A percentile compares a stretch with the other conserved stretches of the same genome.
Evolutionary conservation across 1,140 invertebrate species (phyloP).

Genomic region (Sycobia sp.): DNA sequence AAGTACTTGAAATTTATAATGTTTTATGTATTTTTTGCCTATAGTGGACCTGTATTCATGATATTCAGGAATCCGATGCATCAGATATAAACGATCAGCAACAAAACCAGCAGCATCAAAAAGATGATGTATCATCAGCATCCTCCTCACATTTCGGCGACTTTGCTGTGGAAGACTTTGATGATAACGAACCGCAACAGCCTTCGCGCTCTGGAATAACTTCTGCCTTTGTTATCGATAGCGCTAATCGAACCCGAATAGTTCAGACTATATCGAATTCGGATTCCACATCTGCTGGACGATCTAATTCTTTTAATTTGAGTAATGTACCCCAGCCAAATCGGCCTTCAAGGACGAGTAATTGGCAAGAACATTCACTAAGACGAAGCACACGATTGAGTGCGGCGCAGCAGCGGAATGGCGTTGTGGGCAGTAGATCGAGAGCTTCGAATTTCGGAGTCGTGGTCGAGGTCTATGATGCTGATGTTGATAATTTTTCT

Average conservation of each 20-base stretch:
- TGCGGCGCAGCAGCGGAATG: not conserved
- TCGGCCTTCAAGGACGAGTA: constrained; percentile 38
- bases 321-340: constrained; percentile 39
- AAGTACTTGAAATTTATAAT: too few species aligned
- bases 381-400: constrained; percentile 14
- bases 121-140: constrained; percentile 40
- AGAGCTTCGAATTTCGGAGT: constrained; percentile 26
- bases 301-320: constrained; percentile 39
- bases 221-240: constrained; percentile 51
- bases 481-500: constrained; percentile 29
- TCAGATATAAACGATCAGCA: constrained; percentile 47
- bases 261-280: constrained; percentile 24
- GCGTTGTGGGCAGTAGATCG: not conserved
- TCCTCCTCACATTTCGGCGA: constrained; percentile 47
- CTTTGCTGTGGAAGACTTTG: constrained; percentile 47
- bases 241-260: constrained; percentile 34
- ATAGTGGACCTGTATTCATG: constrained; percentile 91
- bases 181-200: constrained; percentile 43
- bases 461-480: constrained; percentile 27
- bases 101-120: constrained; percentile 10
- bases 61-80: constrained; percentile 76
- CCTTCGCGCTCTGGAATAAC: constrained; percentile 47
- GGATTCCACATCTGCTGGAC: constrained; percentile 34
- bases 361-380: constrained; percentile 22
- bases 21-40: constrained; percentile 37